Base-by-base conservation (phyloP, 2,113 vertebrate genomes). In the Bucco capensis region DNA sequence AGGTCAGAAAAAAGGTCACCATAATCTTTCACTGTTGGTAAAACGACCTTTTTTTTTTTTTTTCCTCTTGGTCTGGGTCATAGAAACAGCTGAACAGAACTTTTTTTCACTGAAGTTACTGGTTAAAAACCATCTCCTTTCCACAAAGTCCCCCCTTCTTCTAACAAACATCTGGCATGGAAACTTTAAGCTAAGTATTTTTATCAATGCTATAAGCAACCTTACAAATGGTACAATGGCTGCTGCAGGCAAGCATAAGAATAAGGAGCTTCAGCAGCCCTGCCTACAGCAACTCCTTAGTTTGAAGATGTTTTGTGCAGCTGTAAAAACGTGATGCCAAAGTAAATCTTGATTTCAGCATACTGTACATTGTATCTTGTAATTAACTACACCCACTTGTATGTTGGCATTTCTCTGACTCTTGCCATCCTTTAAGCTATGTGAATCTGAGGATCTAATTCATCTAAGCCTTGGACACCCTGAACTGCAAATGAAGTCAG, bases 351-450 rank as follows among this genome's bases (percentile, higher is more conserved):
- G 69, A 50, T 73, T 69, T 91, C 78, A 80, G 80, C 84, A 51
- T 93, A 77, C 57, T 30, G 40, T 74, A 83, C 38, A 1, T 13
- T 54, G 66, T 67, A 70, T 64, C 83, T 70, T 69, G 57, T 92
- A 96, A 91, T 94, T 96, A 96, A 93, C 83, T 69, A 87, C 79
- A 70, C 78, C 25, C 50, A 86, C 93, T 85, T 92, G 79, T 89
- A 67, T 27, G 53, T 47, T 87, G 92, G 86, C 62, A 70, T 84
- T 95, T 95, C 87, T 83, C 77, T 94, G 93, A 80, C 54, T 46
- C 51, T 85, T 86, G 77, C 78, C 82, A 58, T 92, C 65, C 93
- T 96, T 96, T 93, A 80, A 81, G n/a, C 51, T 51, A 22, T 70
- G 58, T 35, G 56, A 79, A 22, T 54, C 61, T n/a, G 38, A 92